Conservation (phyloP, 2,888 invertebrate species). For the Maniola hyperantus region DNA sequence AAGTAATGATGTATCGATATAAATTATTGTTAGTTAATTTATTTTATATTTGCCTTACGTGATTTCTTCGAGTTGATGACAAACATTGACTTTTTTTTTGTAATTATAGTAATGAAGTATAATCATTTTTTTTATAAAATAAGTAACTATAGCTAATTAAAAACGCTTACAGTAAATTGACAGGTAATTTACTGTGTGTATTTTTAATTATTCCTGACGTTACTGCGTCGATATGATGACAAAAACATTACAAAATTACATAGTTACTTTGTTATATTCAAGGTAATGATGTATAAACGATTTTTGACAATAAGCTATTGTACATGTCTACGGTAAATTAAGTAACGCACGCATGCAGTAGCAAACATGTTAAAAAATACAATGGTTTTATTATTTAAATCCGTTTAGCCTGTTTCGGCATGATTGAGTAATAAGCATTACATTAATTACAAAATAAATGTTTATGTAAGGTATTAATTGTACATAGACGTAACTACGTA, state of each 20-base stretch:
- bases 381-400: neutral
- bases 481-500: too few species aligned
- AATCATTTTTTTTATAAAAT: too few species aligned
- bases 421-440: neutral
- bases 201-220: neutral
- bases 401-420: neutral
- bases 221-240: neutral
- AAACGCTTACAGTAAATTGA: neutral
- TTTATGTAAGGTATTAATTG: too few species aligned
- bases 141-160: too few species aligned
- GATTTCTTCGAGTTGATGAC: too few species aligned
- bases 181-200: neutral
- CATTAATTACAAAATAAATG: neutral
- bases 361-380: neutral
- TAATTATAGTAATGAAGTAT: neutral
- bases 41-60: too few species aligned
- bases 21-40: too few species aligned
- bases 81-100: neutral
- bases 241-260: too few species aligned
- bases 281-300: conserved; percentile 3
- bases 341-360: conserved; percentile 4
- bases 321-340: neutral
- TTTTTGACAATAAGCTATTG: neutral
- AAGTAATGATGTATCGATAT: too few species aligned
- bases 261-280: too few species aligned